phyloP scores from a whole-genome alignment of 2,113 vertebrate species.

The Ascaphus truei region DNA sequence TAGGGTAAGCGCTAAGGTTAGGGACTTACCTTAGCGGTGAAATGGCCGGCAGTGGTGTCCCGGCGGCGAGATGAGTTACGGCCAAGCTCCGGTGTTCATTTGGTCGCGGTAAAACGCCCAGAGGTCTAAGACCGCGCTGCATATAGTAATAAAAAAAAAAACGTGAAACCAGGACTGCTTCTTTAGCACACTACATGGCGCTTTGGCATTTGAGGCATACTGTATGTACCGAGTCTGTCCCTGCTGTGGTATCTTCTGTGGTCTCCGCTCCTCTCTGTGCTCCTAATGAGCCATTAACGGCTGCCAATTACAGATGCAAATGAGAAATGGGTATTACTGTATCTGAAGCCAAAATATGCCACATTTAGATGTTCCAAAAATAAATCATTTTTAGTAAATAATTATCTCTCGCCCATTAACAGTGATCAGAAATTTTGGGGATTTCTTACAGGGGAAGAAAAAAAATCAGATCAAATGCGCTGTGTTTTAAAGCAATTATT shows the following conservation, averaged over 20 bases:
- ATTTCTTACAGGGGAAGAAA: not conserved
- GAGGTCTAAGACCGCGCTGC: no score
- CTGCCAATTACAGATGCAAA: slow-evolving; percentile 28
- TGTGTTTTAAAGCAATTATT: slow-evolving; percentile 7
- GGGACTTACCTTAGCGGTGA: no score
- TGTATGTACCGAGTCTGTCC: not conserved
- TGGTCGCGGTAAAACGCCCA: no score
- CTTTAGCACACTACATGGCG: not conserved
- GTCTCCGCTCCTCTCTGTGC: not conserved
- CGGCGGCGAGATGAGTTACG: no score
- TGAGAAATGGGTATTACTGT: slow-evolving; percentile 9
- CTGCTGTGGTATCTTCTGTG: slow-evolving; percentile 6
- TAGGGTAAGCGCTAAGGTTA: no score
- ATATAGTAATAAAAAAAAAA: no score
- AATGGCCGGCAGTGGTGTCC: no score
- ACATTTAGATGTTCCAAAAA: not conserved
- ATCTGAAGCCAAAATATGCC: slow-evolving; percentile 26
- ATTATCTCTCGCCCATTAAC: not conserved
- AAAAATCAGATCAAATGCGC: not conserved
- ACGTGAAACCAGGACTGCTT: no score
- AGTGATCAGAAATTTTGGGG: not conserved
- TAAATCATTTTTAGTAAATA: slow-evolving; percentile 30
- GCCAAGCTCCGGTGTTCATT: no score
- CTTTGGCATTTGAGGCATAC: not conserved
- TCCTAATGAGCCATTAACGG: slow-evolving; percentile 31